Base-by-base conservation (phyloP, 2,888 invertebrate genomes). In the Cosmia pyralina region DNA sequence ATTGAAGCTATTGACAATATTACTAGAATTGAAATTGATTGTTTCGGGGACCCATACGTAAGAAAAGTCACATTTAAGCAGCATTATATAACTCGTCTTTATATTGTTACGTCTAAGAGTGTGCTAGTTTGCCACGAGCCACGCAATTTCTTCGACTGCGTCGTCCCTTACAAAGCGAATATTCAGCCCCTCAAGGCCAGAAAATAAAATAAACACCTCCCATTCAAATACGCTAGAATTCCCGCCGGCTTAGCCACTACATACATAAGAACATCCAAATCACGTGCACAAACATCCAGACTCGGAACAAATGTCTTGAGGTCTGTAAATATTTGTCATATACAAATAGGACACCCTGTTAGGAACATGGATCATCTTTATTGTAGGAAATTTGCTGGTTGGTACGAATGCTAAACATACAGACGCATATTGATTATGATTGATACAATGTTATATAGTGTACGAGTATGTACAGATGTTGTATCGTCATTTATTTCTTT, bases 301-400 rank as follows among this genome's bases (percentile, higher is more conserved):
- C 55, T 69, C 7, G 10, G 65, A 70, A 63, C 65, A 82, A 82
- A 82, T 82, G 48, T 53, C 82, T 70, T 53, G 34, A 66, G 65
- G 60, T 62, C 57, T 62, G 53, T 41, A 77, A 79, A 82, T 79
- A 79, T 82, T 79, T 62, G 62, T 70, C 57, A 55, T 34, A 15
- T 22, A 34, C 57, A 77, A 79, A 79, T 65, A 62, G 38, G 38
- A 22, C 46, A 38, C 52, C 38, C 46, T 48, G 57, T 50, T 22
- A 34, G n/a, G 19, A 60, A 66, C 60, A 52, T 48, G 66, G 75
- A 62, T 67, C 67, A 67, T 81, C 22, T 57, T 46, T 75, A 64
- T 58, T 66, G 64, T 41, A 22, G 48, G 77, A 77, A 82, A 46
- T 77, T 75, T 75, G 11, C 19, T 64, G n/a, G n/a, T 59, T 22